phyloP scores from a whole-genome alignment of 53 echinoderm and acorn worm genomes.

The Arbacia lixula region DNA sequence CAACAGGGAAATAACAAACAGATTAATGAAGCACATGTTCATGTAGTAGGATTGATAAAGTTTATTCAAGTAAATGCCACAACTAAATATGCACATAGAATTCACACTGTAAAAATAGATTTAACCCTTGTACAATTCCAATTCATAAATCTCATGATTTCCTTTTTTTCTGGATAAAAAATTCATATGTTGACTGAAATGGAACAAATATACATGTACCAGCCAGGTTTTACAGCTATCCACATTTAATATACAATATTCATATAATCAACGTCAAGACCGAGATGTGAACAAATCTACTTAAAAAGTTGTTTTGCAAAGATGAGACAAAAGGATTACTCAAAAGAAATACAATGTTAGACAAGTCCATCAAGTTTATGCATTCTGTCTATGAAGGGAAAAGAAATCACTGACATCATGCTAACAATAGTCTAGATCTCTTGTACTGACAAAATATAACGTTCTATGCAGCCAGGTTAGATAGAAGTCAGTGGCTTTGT shows the following conservation, averaged over 20 bases:
- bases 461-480: no score
- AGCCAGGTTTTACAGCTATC: neutral
- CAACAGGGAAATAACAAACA: neutral
- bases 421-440: no score
- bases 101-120: slow-evolving; percentile 49
- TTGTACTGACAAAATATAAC: no score
- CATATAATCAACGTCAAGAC: neutral
- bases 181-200: slow-evolving; percentile 8
- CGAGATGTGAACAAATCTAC: neutral
- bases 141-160: slow-evolving; percentile 5
- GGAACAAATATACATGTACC: slow-evolving; percentile 40
- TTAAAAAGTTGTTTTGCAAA: neutral
- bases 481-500: no score
- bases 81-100: slow-evolving; percentile 44
- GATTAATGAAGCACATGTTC: no score
- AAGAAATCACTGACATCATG: no score
- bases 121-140: slow-evolving; percentile 21
- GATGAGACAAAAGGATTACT: no score
- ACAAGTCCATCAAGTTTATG: no score
- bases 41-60: neutral
- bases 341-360: no score
- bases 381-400: no score
- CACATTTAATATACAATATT: neutral
- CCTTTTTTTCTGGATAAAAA: slow-evolving; percentile 9
- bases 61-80: slow-evolving; percentile 45